Conservation (phyloP, 2,888 invertebrate genomes). For the Caradrina clavipalpis region DNA sequence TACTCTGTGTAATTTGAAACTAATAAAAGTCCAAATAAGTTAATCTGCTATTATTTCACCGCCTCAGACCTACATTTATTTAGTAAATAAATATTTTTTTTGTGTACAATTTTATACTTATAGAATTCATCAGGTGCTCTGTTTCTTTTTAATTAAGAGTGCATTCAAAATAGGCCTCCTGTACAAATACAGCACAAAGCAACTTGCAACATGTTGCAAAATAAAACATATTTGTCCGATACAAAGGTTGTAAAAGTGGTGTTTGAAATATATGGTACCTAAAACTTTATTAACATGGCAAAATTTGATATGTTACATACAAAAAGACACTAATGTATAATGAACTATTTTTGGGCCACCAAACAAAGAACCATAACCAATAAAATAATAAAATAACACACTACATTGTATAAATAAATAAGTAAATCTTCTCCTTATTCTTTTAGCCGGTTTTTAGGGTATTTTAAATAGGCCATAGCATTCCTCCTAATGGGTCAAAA, state of each 20-base stretch:
- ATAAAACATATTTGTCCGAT: too few species aligned
- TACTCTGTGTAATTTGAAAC: too few species aligned
- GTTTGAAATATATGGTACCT: too few species aligned
- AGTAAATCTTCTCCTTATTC: background rate
- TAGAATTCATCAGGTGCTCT: conserved; percentile 45
- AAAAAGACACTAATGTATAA: background rate
- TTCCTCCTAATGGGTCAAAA: background rate
- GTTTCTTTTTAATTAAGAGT: background rate
- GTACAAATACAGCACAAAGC: too few species aligned
- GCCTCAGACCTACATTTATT: too few species aligned
- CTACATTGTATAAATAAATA: conserved; percentile 7
- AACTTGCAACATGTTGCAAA: background rate
- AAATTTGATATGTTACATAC: background rate
- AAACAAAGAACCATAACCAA: background rate
- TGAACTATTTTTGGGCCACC: background rate
- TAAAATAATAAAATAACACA: conserved; percentile 4
- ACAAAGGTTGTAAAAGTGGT: too few species aligned
- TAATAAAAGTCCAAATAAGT: too few species aligned
- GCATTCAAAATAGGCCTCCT: background rate
- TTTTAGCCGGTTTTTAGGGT: background rate
- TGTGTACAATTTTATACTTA: conserved; percentile 43
- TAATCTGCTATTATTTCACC: too few species aligned
- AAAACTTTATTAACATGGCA: background rate
- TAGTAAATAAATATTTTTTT: conserved; percentile 57
- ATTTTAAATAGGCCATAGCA: conserved; percentile 2